These are phyloP conservation scores for Danio tinwini DNA, from an alignment of 2,797 vertebrate genomes.

Conservation along the genomic window DNA sequence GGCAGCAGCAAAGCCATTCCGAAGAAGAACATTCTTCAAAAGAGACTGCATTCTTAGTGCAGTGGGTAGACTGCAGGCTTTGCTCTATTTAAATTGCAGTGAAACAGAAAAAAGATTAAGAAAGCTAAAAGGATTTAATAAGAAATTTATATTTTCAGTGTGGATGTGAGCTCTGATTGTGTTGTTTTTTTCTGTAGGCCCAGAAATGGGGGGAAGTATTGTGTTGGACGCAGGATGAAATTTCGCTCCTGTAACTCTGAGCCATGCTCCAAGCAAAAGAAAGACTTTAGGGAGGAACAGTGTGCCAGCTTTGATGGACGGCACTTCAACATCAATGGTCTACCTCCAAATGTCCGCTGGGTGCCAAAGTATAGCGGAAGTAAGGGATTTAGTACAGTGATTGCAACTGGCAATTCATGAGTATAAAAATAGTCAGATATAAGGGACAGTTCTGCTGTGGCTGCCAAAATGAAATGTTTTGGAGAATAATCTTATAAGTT, in stretches of 20 bases:
- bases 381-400: constrained; percentile 73
- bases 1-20: constrained; percentile 6
- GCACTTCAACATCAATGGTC: constrained; percentile 98
- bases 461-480: neutral
- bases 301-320: constrained; percentile 92
- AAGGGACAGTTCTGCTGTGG: neutral
- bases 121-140: constrained; percentile 3
- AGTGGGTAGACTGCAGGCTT: constrained; percentile 1
- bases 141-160: neutral
- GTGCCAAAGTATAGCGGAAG: constrained; percentile 99
- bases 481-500: neutral
- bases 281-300: constrained; percentile 96
- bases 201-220: constrained; percentile 93
- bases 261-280: constrained; percentile 90
- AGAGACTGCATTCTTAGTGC: neutral
- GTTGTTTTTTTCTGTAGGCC: constrained; percentile 77
- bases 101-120: neutral
- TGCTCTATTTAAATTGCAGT: neutral
- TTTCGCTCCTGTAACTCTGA: constrained; percentile 98
- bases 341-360: constrained; percentile 96
- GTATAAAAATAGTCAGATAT: neutral
- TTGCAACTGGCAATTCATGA: neutral
- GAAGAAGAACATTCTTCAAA: constrained; percentile 6
- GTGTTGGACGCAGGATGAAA: constrained; percentile 95
- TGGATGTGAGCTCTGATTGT: neutral